Evolutionary conservation across 2,113 vertebrate species (phyloP).

Genomic region (Struthio camelus): DNA sequence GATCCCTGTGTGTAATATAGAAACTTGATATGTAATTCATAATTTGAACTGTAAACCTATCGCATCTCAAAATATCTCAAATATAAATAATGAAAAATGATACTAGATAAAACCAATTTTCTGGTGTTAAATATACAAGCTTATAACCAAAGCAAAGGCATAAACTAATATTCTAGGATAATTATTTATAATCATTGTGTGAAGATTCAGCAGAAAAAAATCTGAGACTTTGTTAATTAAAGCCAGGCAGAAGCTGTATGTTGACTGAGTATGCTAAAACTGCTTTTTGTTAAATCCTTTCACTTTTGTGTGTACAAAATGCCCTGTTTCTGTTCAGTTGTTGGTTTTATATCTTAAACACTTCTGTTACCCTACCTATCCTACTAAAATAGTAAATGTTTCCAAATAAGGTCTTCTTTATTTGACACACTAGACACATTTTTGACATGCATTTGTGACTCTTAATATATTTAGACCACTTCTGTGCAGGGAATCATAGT

Average conservation of each 20-base stretch:
- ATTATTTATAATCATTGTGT: not conserved
- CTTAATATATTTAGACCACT: not conserved
- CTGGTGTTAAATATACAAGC: not conserved
- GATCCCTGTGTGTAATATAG: not conserved
- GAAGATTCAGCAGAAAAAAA: not conserved
- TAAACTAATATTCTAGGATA: not conserved
- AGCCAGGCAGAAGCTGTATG: not conserved
- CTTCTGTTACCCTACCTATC: not conserved
- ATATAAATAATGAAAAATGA: not conserved
- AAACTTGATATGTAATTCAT: not conserved
- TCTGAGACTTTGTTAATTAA: not conserved
- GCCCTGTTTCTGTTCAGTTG: not conserved
- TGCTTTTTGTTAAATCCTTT: not conserved
- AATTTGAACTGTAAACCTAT: not conserved
- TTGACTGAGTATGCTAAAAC: not conserved
- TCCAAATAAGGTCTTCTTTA: not conserved
- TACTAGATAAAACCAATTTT: not conserved
- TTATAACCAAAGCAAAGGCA: not conserved
- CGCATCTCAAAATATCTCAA: not conserved
- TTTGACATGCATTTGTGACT: not conserved
- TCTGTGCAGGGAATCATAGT: not conserved
- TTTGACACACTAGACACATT: not conserved
- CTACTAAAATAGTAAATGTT: not conserved
- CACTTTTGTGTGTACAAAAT: not conserved
- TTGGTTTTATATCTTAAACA: not conserved